Base-by-base conservation (phyloP, 2,797 vertebrate species). In the Pseudomugil tenellus region DNA sequence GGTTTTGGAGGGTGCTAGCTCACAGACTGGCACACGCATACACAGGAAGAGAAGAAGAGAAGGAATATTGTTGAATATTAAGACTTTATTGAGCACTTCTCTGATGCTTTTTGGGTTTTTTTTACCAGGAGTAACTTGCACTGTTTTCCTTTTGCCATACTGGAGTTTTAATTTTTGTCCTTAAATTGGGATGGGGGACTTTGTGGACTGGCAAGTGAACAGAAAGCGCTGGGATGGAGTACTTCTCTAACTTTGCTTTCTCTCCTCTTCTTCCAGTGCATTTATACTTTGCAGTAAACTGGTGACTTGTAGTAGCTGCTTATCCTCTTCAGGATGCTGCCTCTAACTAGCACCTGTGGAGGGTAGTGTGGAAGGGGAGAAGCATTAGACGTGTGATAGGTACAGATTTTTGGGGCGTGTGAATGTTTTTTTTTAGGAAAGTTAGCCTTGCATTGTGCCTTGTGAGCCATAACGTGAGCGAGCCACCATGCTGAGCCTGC, bases 401-500 rank as follows among this genome's bases (percentile, higher is more conserved):
- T 51, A 8, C 14, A 49, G n/a, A 16, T 52, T 62, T 49, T 48
- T 6, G 14, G 19, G 23, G 55, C 39, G 10, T 72, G 65, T n/a
- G n/a, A n/a, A n/a, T n/a, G 54, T 17, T 60, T 37, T 70, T 67
- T 77, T 32, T 8, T 10, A 32, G 32, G 71, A 55, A 53, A 74
- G 72, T 14, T 39, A 76, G 64, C n/a, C n/a, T n/a, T n/a, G n/a
- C 68, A 72, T 66, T 56, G 76, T 89, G 85, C 78, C 84, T 84
- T 84, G 51, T 72, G 72, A 85, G 84, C 72, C 70, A 60, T 29
- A 82, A 83, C 76, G 86, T 83, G 76, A 46, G 54, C 65, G 58
- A 76, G 84, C 72, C 94, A 89, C 84, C 88, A 99, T 99, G 98
- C 94, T 98, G 91, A 98, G 96, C 88, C 95, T 99, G 80, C 98